Base-by-base conservation (phyloP, 2,797 vertebrate species). In the Gallinago stenura region DNA sequence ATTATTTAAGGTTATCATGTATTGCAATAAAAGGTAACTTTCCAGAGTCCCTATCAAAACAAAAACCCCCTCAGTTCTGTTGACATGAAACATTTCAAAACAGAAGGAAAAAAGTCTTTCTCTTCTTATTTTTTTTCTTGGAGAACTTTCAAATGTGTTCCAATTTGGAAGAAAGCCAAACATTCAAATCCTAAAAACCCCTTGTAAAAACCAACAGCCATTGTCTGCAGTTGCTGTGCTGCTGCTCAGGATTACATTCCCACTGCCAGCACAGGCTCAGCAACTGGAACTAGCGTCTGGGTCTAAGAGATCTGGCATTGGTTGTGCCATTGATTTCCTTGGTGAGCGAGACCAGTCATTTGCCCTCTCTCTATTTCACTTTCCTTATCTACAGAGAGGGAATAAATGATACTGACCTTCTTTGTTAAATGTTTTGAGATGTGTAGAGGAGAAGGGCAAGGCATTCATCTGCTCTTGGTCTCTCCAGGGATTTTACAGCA, bases 341-440 rank as follows among this genome's bases (percentile, higher is more conserved):
- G 21, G 20, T 75, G 31, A 86, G n/a, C 11, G 33, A 50, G 19
- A 69, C 30, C n/a, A 61, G 33, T 37, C 53, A 50, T 86, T 91
- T 88, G 15, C 41, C 28, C 41, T 85, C 37, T 77, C 25, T 83
- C 13, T 77, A 30, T 91, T 94, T 91, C 71, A 53, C n/a, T 62
- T 25, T 79, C 39, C 54, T 93, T 83, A 85, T 71, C 75, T 68
- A 60, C 10, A 53, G 66, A 70, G 72, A 57, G n/a, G 21, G 20
- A 84, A 90, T 73, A 90, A 89, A 90, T 46, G 11, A 33, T 54
- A 84, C 19, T 70, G 88, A 89, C 45, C 39, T 69, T 54, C 30
- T 89, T 82, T 94, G 54, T 76, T 77, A 90, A 89, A 70, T 37
- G 43, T 71, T 96, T 95, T 83, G 88, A 86, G 64, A 92, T 18